Evolutionary conservation across 2,888 invertebrate genomes (phyloP).

Genomic region (Eristalis pertinax): DNA sequence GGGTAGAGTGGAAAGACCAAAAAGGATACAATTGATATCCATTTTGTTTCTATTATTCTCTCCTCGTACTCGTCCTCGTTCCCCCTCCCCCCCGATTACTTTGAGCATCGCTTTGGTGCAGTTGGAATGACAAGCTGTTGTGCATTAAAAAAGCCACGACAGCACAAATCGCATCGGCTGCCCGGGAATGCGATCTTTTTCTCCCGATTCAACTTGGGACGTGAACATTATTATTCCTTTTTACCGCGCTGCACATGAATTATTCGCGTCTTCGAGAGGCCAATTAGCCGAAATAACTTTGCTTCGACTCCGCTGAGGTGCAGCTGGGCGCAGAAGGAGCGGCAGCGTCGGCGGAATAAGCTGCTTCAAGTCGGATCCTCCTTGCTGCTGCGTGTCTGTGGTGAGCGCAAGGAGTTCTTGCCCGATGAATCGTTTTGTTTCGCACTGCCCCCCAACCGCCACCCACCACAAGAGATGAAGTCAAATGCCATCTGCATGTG

Average conservation of each 20-base stretch:
- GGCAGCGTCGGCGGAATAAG: neutral
- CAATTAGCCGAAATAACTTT: slow-evolving; percentile 69
- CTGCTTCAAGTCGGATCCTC: neutral
- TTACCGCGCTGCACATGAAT: slow-evolving; percentile 61
- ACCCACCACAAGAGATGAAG: slow-evolving; percentile 31
- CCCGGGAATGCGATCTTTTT: neutral
- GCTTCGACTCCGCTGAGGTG: slow-evolving; percentile 24
- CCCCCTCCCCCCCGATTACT: slow-evolving; percentile 10
- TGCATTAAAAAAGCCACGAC: slow-evolving; percentile 34
- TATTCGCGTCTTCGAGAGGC: slow-evolving; percentile 67
- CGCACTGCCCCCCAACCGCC: neutral
- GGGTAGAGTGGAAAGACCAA: slow-evolving; percentile 45
- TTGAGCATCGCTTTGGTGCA: slow-evolving; percentile 38
- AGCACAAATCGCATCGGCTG: slow-evolving; percentile 3
- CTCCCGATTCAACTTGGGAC: neutral
- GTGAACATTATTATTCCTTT: slow-evolving; percentile 63
- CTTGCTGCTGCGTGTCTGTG: neutral
- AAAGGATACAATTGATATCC: slow-evolving; percentile 65
- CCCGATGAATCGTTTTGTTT: slow-evolving; percentile 53
- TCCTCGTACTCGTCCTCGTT: neutral
- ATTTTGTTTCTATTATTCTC: slow-evolving; percentile 26
- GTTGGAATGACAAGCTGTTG: slow-evolving; percentile 14
- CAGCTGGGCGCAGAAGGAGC: neutral
- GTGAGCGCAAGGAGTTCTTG: slow-evolving; percentile 23
- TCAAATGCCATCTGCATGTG: slow-evolving; percentile 64